These are phyloP conservation scores for Sciaenops ocellatus DNA, from an alignment of 2,797 vertebrate genomes.

Conservation along the genomic window DNA sequence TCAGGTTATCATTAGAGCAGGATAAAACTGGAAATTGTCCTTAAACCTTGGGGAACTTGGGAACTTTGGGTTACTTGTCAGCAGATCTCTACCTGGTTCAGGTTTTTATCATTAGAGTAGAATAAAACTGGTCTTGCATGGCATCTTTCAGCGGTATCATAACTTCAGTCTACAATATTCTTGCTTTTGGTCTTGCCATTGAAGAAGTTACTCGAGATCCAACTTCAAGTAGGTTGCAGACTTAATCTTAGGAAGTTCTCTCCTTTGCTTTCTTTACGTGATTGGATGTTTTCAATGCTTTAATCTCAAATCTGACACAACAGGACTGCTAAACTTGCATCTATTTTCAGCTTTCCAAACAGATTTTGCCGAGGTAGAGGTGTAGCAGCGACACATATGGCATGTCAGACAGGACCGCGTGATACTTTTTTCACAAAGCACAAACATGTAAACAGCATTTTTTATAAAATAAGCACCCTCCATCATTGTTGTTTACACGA, in stretches of 20 bases:
- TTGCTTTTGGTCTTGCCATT: background rate
- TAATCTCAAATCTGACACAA: background rate
- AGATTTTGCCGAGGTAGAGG: slow-evolving; percentile 23
- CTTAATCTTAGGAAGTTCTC: background rate
- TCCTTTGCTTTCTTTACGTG: background rate
- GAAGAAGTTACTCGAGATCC: background rate
- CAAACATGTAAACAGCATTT: slow-evolving; percentile 40
- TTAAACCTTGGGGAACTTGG: no score
- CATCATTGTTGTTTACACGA: slow-evolving; percentile 52
- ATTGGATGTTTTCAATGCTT: background rate
- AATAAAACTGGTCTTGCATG: background rate
- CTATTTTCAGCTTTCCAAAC: slow-evolving; percentile 7
- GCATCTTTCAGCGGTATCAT: background rate
- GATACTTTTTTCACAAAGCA: slow-evolving; percentile 13
- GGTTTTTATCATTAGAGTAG: background rate
- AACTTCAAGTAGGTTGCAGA: background rate
- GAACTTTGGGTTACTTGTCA: background rate
- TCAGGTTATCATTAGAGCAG: background rate
- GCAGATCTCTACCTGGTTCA: background rate
- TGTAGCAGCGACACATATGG: slow-evolving; percentile 6
- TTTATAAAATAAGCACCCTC: slow-evolving; percentile 18
- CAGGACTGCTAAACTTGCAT: background rate
- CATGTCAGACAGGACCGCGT: slow-evolving; percentile 23
- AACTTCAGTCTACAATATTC: background rate
- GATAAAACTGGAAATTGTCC: no score